phyloP scores from a whole-genome alignment of 2,888 invertebrate genomes.

The Phengaris arion region DNA sequence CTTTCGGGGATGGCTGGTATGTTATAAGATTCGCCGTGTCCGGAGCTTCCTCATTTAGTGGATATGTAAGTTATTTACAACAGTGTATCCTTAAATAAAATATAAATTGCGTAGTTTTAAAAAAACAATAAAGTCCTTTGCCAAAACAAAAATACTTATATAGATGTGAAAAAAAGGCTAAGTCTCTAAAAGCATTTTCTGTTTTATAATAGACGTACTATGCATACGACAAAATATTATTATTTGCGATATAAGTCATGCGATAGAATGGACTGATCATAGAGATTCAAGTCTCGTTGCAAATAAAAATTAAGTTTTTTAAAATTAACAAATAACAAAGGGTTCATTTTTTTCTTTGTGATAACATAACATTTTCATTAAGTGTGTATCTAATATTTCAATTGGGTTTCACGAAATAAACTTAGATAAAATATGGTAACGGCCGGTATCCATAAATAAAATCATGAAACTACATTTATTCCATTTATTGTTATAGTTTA shows the following conservation, averaged over 20 bases:
- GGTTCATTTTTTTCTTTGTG: background rate
- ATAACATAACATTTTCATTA: background rate
- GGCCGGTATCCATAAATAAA: background rate
- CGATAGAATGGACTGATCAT: no score
- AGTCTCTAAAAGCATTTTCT: no score
- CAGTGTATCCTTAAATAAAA: background rate
- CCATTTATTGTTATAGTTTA: no score
- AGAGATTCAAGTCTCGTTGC: no score
- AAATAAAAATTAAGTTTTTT: no score
- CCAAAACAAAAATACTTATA: no score
- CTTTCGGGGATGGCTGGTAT: constrained; percentile 45
- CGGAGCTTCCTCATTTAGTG: constrained; percentile 39
- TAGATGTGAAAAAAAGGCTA: no score
- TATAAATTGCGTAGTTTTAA: no score
- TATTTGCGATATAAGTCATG: no score
- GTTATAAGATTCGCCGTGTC: constrained; percentile 39
- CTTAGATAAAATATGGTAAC: background rate
- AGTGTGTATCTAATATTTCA: background rate
- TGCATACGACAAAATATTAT: no score
- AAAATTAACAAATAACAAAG: background rate
- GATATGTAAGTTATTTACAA: constrained; percentile 48
- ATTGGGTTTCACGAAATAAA: background rate
- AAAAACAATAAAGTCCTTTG: no score
- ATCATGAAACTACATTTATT: background rate
- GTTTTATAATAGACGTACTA: no score